phyloP scores from a whole-genome alignment of 2,888 invertebrate species.

The Apamea epomidion region DNA sequence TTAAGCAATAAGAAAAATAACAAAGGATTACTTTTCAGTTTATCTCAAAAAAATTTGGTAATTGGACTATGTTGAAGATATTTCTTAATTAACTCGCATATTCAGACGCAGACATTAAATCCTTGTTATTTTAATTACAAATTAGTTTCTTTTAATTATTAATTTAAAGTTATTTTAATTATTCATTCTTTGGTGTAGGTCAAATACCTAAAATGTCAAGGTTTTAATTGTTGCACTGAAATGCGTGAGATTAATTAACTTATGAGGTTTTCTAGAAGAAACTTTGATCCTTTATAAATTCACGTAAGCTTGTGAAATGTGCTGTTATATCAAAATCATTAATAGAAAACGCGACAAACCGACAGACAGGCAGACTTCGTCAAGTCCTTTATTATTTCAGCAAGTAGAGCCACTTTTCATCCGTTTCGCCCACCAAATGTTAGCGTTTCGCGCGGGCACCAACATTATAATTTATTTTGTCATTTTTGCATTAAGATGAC shows the following conservation, averaged over 20 bases:
- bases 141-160: neutral
- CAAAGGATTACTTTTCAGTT: slow-evolving; percentile 1
- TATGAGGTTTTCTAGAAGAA: neutral
- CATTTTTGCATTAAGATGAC: slow-evolving; percentile 76
- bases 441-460: slow-evolving; percentile 69
- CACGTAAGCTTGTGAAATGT: neutral
- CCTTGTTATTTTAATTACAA: slow-evolving; percentile 52
- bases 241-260: neutral
- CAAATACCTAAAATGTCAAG: slow-evolving; percentile 46
- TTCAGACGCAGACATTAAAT: slow-evolving; percentile 36
- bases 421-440: slow-evolving; percentile 64
- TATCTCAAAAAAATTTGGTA: neutral
- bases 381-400: slow-evolving; percentile 9
- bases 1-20: slow-evolving; percentile 13
- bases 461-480: slow-evolving; percentile 78
- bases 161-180: neutral
- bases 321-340: neutral
- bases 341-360: neutral
- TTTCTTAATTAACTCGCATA: slow-evolving; percentile 58
- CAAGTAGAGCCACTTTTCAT: slow-evolving; percentile 70
- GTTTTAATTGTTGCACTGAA: slow-evolving; percentile 35
- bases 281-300: neutral
- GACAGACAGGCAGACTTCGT: neutral
- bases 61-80: slow-evolving; percentile 38
- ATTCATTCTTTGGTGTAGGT: slow-evolving; percentile 49